Evolutionary conservation across 2,113 vertebrate genomes (phyloP), one percentile per base, ranked within the genome.

Genomic region (Varanus salvator): DNA sequence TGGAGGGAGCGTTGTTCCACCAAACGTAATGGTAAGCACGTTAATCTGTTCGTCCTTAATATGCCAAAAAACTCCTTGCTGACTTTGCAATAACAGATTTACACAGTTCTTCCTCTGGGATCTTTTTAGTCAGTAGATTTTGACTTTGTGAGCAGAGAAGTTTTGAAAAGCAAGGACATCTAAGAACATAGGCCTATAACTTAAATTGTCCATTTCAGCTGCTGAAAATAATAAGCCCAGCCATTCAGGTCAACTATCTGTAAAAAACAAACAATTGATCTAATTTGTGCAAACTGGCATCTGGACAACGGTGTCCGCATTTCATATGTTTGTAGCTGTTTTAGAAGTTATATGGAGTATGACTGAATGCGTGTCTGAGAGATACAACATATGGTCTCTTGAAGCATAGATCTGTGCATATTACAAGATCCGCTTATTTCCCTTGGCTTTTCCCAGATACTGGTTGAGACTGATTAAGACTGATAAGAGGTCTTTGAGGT

Each of bases 391-490:
- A 85, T 86, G 84, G 84, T 90, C 77, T 86, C 71, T 72, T 86
- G 68, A 74, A 86, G 89, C 77, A 29, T 69, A 54, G n/a, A 85
- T 89, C 60, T 90, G 66, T 90, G 38, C 68, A 81, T 86, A 60
- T 90, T 86, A 77, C 8, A 88, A 90, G 1, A 1, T n/a, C 80
- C 88, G 66, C 71, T 86, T 81, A 86, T 72, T 90, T 81, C 52
- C 68, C 66, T 52, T 52, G n/a, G 78, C 52, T 82, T 78, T 82
- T 84, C 25, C 50, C 50, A 74, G 81, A 77, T 60, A 84, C 52
- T 80, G 50, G 89, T 78, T 90, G 14, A 23, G n/a, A 92, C 85
- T 44, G 17, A 93, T 85, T 94, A 94, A 87, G 89, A 19, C 3
- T 92, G 34, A 57, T 85, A 54, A 92, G 29, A 6, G 44, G 27